Evolutionary conservation across 2,888 invertebrate genomes (phyloP), one percentile per base, ranked within the genome.

Genomic region (Lordiphosa fenestrarum): DNA sequence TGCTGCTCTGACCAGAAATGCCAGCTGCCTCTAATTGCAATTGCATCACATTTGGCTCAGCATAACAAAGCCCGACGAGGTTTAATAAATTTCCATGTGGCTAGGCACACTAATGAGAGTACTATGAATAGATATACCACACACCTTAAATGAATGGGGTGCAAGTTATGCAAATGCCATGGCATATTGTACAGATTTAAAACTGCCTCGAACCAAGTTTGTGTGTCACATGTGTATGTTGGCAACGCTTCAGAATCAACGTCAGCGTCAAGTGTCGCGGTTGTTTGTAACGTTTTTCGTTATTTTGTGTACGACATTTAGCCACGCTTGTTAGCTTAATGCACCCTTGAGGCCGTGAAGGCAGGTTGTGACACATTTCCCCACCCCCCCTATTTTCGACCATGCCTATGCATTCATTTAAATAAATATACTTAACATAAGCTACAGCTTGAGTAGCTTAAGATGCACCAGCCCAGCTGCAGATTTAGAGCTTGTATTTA

Each of bases 321-420:
- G 81, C 60, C 9, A 56, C 83, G 83, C 83, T 83, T 80, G 78
- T 78, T 78, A 68, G 77, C 68, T 66, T 72, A 78, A 78, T 80
- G 76, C 59, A 66, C 83, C 81, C 78, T 73, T 70, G 77, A 76
- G 83, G 66, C 62, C 52, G 44, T 53, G 71, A 1, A 30, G 30
- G 3, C 9, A 4, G 9, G 30, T 4, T 30, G 9, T 9, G 30
- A 10, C 30, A 30, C 30, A 30, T 30, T 30, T 30, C 30, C 6
- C 47, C 12, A 19, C n/a, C 30, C 6, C 47, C 12, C 19, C n/a
- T 35, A 10, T 1, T n/a, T n/a, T 25, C 30, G 23, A 13, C 21
- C 40, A 39, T 10, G 23, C 13, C 7, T 23, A 19, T 7, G 48
- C 33, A 53, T 54, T 62, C 54, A 60, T 54, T 63, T 71, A 66